phyloP scores from a whole-genome alignment of 2,113 vertebrate genomes.

The Girardinichthys multiradiatus region DNA sequence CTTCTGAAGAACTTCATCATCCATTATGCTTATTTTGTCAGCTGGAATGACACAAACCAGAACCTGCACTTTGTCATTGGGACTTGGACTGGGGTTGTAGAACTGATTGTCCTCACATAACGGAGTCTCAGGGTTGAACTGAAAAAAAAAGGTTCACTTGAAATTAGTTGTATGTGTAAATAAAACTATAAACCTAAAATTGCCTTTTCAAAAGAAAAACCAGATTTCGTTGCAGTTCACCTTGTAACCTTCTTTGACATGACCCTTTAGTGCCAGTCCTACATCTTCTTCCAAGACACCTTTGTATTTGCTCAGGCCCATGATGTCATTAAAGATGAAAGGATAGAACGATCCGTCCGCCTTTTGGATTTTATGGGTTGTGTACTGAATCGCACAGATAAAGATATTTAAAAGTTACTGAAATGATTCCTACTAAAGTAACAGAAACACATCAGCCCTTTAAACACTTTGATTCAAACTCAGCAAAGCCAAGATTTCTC shows the following conservation, averaged over 20 bases:
- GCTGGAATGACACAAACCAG: slow-evolving; percentile 16
- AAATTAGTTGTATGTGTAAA: neutral
- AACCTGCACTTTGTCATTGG: slow-evolving; percentile 17
- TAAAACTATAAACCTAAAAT: too few species aligned
- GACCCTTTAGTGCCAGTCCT: slow-evolving; percentile 11
- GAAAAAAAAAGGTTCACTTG: neutral
- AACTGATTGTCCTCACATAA: rapidly evolving
- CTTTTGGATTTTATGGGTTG: neutral
- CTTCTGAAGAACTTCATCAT: neutral
- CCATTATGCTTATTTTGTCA: neutral
- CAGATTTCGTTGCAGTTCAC: neutral
- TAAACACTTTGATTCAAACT: too few species aligned
- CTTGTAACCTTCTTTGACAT: neutral
- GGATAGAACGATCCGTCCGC: neutral
- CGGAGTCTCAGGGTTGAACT: slow-evolving; percentile 17
- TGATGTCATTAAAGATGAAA: slow-evolving; percentile 31
- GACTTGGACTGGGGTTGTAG: neutral
- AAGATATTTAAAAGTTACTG: too few species aligned
- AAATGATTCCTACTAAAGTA: too few species aligned
- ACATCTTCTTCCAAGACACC: slow-evolving; percentile 2
- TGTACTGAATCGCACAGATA: slow-evolving; percentile 1
- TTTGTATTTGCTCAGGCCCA: neutral
- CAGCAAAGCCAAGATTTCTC: too few species aligned
- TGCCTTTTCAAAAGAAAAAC: too few species aligned
- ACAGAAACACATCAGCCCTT: too few species aligned